A percentile compares a stretch with the other conserved stretches of the same genome.
phyloP scores from a whole-genome alignment of 1,140 invertebrate genomes.

The Hyphantria cunea region DNA sequence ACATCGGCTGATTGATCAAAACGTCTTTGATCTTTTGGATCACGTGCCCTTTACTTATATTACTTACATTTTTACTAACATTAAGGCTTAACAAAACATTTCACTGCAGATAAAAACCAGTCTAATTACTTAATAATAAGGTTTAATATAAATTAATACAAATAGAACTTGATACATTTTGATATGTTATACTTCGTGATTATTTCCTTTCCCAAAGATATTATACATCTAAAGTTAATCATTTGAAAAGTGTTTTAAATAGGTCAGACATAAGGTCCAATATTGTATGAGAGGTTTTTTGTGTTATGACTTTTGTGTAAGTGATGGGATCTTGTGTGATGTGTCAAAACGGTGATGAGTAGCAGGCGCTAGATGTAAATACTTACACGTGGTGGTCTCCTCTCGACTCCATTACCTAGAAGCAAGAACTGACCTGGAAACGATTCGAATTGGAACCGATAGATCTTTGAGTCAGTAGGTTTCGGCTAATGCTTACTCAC shows the following conservation, averaged over 20 bases:
- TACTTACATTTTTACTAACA: slow-evolving; percentile 52
- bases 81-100: slow-evolving; percentile 38
- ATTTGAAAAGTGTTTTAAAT: too few relatives aligned
- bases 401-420: slow-evolving; percentile 34
- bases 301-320: slow-evolving; percentile 17
- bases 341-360: slow-evolving; percentile 74
- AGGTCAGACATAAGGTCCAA: too few relatives aligned
- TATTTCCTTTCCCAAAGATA: not conserved
- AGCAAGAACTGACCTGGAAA: slow-evolving; percentile 22
- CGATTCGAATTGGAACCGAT: slow-evolving; percentile 12
- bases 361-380: slow-evolving; percentile 72
- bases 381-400: slow-evolving; percentile 51
- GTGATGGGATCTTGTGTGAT: slow-evolving; percentile 44
- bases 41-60: slow-evolving; percentile 74
- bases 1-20: slow-evolving; percentile 64
- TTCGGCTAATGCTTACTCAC: too few relatives aligned
- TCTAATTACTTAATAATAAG: slow-evolving; percentile 31
- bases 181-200: slow-evolving; percentile 8
- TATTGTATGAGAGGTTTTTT: too few relatives aligned
- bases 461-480: not conserved
- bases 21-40: slow-evolving; percentile 72
- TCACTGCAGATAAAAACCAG: slow-evolving; percentile 25
- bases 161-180: slow-evolving; percentile 27
- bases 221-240: not conserved
- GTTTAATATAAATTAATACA: slow-evolving; percentile 11